Conservation (phyloP, 2,797 vertebrate species). For the Alfaro cultratus region DNA sequence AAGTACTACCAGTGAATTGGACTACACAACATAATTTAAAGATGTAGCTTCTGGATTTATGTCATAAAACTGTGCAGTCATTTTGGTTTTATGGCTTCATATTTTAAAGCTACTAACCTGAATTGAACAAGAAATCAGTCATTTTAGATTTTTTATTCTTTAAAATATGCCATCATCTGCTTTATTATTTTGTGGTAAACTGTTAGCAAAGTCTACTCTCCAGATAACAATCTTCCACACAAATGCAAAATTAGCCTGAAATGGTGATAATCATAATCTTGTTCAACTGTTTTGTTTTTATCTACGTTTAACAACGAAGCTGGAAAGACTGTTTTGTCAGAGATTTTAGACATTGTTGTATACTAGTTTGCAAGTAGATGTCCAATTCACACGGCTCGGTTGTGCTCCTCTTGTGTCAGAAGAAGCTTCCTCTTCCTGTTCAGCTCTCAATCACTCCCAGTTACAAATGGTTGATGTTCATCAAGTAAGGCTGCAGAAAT, state of each 20-base stretch:
- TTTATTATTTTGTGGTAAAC: background rate
- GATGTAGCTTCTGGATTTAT: background rate
- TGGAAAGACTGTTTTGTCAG: background rate
- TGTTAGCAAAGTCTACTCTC: background rate
- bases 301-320: background rate
- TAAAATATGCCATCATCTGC: background rate
- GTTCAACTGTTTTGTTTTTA: background rate
- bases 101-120: background rate
- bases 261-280: background rate
- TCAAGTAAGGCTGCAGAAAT: background rate
- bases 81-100: background rate
- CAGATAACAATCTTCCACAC: background rate
- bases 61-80: background rate
- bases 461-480: background rate
- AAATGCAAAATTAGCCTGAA: background rate
- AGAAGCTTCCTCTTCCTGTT: background rate
- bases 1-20: background rate
- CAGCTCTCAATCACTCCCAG: background rate
- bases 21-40: background rate
- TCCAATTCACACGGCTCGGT: background rate
- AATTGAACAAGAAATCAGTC: background rate
- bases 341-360: background rate
- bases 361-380: background rate
- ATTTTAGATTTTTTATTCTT: background rate
- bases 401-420: background rate